Percentiles rank a stretch among this genome's conserved stretches.
These are phyloP conservation scores for Luscinia luscinia DNA, from an alignment of 2,797 vertebrate genomes.

Conservation along the genomic window DNA sequence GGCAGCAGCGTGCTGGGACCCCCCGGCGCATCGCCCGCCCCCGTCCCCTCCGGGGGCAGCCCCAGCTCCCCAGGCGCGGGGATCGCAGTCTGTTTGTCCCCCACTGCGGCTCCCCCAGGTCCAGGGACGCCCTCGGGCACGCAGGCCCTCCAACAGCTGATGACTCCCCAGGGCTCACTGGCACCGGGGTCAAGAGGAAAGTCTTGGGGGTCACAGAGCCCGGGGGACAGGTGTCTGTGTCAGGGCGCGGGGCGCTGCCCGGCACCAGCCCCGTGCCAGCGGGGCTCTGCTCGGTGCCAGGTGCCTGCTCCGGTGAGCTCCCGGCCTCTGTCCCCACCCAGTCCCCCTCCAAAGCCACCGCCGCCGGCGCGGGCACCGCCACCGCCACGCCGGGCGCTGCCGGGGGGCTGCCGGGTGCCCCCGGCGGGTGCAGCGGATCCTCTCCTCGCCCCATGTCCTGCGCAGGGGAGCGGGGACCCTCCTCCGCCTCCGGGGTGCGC, in stretches of 20 bases:
- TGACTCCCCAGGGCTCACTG: background rate
- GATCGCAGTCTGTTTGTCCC: background rate
- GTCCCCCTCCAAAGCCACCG: background rate
- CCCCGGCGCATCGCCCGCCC: conserved; percentile 5
- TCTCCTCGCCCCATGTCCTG: conserved; percentile 11
- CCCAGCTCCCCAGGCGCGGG: background rate
- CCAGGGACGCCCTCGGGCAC: background rate
- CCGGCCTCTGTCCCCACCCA: background rate
- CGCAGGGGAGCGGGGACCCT: background rate
- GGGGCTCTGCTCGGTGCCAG: background rate
- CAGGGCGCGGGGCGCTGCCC: background rate
- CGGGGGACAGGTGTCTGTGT: background rate
- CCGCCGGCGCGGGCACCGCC: fast-evolving
- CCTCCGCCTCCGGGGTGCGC: background rate
- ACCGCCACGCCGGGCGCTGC: fast-evolving
- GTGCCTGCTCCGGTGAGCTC: background rate
- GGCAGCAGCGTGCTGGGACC: background rate
- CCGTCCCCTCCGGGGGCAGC: background rate
- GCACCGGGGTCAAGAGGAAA: conserved; percentile 64
- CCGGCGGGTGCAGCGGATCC: background rate
- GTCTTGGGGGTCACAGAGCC: conserved; percentile 11
- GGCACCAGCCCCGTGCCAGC: conserved; percentile 19
- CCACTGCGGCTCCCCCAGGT: fast-evolving
- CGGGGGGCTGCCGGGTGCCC: conserved; percentile 7
- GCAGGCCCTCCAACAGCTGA: fast-evolving